Percentiles rank a stretch among this genome's conserved stretches.
These are phyloP conservation scores for Plusia festucae DNA, from an alignment of 2,888 invertebrate species.

Conservation along the genomic window DNA sequence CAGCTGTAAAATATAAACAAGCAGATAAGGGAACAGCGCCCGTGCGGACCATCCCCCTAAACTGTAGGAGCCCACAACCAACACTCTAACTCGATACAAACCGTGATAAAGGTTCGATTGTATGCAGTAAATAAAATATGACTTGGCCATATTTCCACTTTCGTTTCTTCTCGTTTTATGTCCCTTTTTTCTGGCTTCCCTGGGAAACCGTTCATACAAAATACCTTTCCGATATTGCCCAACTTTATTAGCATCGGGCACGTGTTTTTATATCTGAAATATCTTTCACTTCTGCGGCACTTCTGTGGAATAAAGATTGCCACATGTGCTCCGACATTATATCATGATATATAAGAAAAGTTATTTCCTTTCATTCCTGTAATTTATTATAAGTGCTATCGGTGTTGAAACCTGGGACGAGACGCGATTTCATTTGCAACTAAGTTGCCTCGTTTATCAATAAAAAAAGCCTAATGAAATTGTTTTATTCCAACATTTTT, in stretches of 20 bases:
- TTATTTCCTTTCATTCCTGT: conserved; percentile 73
- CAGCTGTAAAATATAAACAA: conserved; percentile 72
- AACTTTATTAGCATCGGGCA: conserved; percentile 88
- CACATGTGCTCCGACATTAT: conserved; percentile 77
- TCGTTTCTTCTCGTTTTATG: conserved; percentile 86
- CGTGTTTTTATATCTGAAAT: conserved; percentile 86
- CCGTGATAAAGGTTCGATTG: conserved; percentile 88
- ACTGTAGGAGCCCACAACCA: conserved; percentile 75
- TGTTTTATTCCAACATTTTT: conserved; percentile 40
- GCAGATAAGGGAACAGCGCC: conserved; percentile 67
- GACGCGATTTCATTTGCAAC: conserved; percentile 69
- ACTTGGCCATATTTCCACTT: conserved; percentile 88
- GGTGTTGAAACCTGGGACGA: conserved; percentile 65
- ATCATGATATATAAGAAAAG: conserved; percentile 76
- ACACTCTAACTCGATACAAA: conserved; percentile 84
- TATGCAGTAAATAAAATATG: conserved; percentile 89
- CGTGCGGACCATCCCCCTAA: conserved; percentile 73
- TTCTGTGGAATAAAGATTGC: conserved; percentile 81
- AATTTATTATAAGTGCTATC: conserved; percentile 72
- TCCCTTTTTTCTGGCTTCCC: conserved; percentile 84
- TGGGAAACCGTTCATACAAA: conserved; percentile 87
- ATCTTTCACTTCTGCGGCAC: conserved; percentile 82
- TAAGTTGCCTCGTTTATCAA: conserved; percentile 65
- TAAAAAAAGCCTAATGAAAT: conserved; percentile 46
- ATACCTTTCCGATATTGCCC: conserved; percentile 87